Conservation (phyloP, 2,888 invertebrate genomes). For the Eilema depressum region DNA sequence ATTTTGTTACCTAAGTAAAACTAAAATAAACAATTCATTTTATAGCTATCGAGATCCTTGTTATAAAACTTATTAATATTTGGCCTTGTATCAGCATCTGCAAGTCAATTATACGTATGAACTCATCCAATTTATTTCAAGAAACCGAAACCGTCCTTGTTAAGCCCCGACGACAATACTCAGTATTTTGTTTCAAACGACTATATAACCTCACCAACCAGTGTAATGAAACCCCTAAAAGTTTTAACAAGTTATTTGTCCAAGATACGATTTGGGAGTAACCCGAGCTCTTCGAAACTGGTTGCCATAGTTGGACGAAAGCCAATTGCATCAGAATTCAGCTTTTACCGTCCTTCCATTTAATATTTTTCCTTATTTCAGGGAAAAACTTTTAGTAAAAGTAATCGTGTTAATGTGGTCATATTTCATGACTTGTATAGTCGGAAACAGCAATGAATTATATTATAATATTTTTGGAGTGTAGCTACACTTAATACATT, state of each 20-base stretch:
- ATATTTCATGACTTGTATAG: not conserved
- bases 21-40: not conserved
- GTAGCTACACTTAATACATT: not conserved
- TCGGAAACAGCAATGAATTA: not conserved
- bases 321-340: slow-evolving; percentile 53
- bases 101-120: slow-evolving; percentile 15
- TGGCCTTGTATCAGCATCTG: slow-evolving; percentile 11
- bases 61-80: slow-evolving; percentile 2
- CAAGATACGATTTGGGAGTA: slow-evolving; percentile 16
- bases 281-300: slow-evolving; percentile 25
- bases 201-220: slow-evolving; percentile 25
- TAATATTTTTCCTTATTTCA: slow-evolving; percentile 40
- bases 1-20: not conserved
- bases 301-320: slow-evolving; percentile 33
- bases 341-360: slow-evolving; percentile 37
- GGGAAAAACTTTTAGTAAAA: slow-evolving; percentile 35
- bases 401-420: slow-evolving; percentile 22
- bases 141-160: slow-evolving; percentile 30
- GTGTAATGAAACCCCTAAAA: slow-evolving; percentile 22
- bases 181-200: slow-evolving; percentile 41
- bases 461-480: not conserved
- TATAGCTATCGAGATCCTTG: not conserved
- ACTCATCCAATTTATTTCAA: slow-evolving; percentile 27
- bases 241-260: slow-evolving; percentile 17
- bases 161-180: slow-evolving; percentile 34